Evolutionary conservation across 2,113 vertebrate species (phyloP).

Genomic region (Riparia riparia): DNA sequence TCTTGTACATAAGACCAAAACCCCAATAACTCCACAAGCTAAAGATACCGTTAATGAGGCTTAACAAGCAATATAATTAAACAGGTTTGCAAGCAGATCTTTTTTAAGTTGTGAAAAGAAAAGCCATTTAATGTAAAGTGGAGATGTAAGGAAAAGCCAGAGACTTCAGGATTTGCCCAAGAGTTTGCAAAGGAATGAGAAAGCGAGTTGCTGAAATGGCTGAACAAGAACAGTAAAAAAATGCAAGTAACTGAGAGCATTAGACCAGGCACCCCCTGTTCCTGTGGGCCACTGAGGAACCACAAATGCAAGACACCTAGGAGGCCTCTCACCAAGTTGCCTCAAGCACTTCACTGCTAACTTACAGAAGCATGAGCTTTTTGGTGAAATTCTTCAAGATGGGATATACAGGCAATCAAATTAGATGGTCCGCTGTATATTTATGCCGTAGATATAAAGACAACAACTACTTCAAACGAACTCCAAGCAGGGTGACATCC

Average conservation of each 20-base stretch:
- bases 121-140: neutral
- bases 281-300: neutral
- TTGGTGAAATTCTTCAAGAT: neutral
- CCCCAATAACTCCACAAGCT: fast-evolving
- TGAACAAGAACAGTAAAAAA: neutral
- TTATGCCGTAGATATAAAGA: neutral
- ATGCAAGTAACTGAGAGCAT: neutral
- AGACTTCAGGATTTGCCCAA: neutral
- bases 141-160: neutral
- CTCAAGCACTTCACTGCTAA: neutral
- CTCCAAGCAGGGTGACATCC: neutral
- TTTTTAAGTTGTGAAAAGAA: neutral
- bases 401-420: neutral
- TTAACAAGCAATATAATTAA: neutral
- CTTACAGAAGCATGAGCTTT: neutral
- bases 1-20: neutral
- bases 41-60: neutral
- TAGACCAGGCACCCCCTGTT: neutral
- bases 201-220: neutral
- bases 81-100: neutral
- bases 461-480: neutral
- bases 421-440: neutral
- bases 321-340: neutral
- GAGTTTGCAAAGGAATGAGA: neutral
- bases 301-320: neutral